Percentiles rank a stretch among this genome's conserved stretches.
phyloP scores from a whole-genome alignment of 1,140 invertebrate species.

The Heliothis subflexa region DNA sequence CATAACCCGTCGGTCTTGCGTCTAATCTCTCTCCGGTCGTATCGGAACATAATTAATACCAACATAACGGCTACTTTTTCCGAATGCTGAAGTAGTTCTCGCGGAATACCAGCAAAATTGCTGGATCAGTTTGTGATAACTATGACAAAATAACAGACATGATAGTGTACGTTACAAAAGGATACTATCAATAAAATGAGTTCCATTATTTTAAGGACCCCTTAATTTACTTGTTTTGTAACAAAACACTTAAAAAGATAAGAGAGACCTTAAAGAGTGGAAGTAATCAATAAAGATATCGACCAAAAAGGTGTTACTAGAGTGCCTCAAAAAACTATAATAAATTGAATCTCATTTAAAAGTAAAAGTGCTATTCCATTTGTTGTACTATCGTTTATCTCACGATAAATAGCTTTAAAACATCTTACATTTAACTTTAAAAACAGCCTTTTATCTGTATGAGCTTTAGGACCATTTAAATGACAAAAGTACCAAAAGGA shows the following conservation, averaged over 20 bases:
- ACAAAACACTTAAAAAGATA: constrained; percentile 27
- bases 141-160: too few species aligned
- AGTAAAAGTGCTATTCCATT: constrained; percentile 35
- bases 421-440: constrained; percentile 60
- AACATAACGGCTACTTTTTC: too few species aligned
- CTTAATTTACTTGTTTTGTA: not conserved
- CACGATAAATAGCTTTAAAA: constrained; percentile 54
- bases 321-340: constrained; percentile 24
- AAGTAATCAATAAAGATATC: constrained; percentile 22
- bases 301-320: not conserved
- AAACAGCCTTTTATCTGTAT: constrained; percentile 68
- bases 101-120: too few species aligned
- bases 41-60: too few species aligned
- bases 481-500: constrained; percentile 64
- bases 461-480: constrained; percentile 71
- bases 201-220: not conserved
- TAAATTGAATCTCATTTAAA: constrained; percentile 37
- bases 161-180: too few species aligned
- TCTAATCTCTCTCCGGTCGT: too few species aligned
- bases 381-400: constrained; percentile 22
- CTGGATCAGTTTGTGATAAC: too few species aligned
- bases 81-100: too few species aligned
- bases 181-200: too few species aligned
- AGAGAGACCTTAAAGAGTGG: not conserved
- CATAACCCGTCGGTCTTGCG: too few species aligned